These are phyloP conservation scores for Magallana ariakensis DNA, from an alignment of 1,140 invertebrate genomes.

Conservation along the genomic window DNA sequence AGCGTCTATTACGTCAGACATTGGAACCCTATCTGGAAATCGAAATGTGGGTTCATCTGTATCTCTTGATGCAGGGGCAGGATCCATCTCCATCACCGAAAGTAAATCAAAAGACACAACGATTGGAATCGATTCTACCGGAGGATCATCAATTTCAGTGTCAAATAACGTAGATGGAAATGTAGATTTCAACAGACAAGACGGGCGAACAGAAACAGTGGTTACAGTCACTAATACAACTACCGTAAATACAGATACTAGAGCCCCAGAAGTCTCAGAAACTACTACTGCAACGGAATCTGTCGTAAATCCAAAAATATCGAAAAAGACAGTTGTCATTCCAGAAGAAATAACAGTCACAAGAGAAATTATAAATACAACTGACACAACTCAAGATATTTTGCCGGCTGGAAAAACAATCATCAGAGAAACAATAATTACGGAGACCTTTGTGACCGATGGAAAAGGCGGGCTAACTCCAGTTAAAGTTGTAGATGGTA, in stretches of 20 bases:
- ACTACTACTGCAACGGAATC: neutral
- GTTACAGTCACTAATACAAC: neutral
- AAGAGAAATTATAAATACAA: neutral
- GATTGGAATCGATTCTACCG: neutral
- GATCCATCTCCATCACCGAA: neutral
- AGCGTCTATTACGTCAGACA: neutral
- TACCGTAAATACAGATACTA: neutral
- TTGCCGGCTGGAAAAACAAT: neutral
- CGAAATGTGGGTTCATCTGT: neutral
- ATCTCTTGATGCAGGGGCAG: neutral
- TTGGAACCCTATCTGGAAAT: neutral
- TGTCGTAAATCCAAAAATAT: neutral
- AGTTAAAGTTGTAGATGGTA: neutral
- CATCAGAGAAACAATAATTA: constrained; percentile 9
- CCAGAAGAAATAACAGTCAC: neutral
- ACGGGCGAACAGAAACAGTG: neutral
- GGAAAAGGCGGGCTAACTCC: neutral
- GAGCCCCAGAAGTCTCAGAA: neutral
- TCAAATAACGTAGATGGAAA: neutral
- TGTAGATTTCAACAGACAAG: neutral
- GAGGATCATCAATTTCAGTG: neutral
- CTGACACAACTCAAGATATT: neutral
- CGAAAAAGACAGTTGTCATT: neutral
- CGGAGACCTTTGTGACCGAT: neutral
- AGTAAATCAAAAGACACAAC: neutral